Percentiles rank a stretch among this genome's conserved stretches.
These are phyloP conservation scores for Chromobotia macracanthus DNA, from an alignment of 2,797 vertebrate species.

Conservation along the genomic window DNA sequence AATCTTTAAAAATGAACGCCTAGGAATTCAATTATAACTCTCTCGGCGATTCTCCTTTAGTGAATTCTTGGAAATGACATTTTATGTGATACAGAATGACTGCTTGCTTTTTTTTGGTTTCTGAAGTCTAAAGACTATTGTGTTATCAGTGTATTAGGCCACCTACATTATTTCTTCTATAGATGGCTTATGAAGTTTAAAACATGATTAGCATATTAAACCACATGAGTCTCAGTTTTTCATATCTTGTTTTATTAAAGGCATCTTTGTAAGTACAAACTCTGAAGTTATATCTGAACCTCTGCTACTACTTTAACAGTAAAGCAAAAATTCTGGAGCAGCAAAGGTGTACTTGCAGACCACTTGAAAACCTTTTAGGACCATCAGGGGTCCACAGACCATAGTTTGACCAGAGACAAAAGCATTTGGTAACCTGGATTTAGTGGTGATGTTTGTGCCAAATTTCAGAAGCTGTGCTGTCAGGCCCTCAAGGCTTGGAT, in stretches of 20 bases:
- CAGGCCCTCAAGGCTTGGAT: constrained; percentile 15
- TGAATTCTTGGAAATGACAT: constrained; percentile 5
- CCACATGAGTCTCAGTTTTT: neutral
- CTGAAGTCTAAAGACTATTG: neutral
- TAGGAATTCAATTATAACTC: constrained; percentile 34
- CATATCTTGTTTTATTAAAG: neutral
- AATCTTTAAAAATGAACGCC: constrained; percentile 4
- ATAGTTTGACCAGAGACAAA: neutral
- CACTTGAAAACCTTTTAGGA: no score
- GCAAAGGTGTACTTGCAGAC: no score
- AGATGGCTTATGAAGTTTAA: neutral
- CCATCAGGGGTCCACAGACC: no score
- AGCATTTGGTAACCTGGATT: constrained; percentile 22
- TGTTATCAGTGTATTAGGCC: neutral
- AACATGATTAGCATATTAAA: neutral
- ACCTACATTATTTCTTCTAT: neutral
- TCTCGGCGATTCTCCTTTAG: neutral
- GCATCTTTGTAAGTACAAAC: neutral
- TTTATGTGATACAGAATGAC: constrained; percentile 25
- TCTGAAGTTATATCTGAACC: neutral
- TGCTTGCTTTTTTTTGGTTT: constrained; percentile 1
- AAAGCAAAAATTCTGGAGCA: no score
- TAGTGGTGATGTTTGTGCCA: neutral
- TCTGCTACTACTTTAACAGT: neutral
- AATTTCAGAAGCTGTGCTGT: neutral